Evolutionary conservation across 2,113 vertebrate genomes (phyloP).

Genomic region (Silurus asotus): DNA sequence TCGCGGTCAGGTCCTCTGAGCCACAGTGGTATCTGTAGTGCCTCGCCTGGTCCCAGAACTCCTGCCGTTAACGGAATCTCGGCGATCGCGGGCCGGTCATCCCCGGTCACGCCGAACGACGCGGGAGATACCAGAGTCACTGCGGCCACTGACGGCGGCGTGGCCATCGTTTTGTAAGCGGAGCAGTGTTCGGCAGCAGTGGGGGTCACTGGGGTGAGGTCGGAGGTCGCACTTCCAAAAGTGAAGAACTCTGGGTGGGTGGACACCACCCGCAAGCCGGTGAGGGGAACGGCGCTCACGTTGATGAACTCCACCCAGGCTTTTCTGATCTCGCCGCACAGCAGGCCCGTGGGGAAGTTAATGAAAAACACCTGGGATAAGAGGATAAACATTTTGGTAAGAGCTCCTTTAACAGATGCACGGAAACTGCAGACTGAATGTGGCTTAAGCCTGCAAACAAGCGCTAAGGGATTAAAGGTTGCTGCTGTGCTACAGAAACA

Average conservation of each 20-base stretch:
- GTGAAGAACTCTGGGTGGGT: constrained; percentile 95
- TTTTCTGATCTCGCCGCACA: constrained; percentile 95
- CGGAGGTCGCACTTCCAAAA: constrained; percentile 83
- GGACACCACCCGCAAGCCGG: constrained; percentile 86
- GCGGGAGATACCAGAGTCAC: constrained; percentile 77
- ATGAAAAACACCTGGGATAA: constrained; percentile 91
- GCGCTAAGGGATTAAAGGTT: neutral
- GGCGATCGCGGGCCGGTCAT: constrained; percentile 75
- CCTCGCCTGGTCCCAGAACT: constrained; percentile 84
- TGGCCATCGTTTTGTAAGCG: constrained; percentile 88
- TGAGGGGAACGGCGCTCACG: constrained; percentile 85
- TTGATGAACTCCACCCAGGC: constrained; percentile 96
- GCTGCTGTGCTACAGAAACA: neutral
- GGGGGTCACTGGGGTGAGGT: constrained; percentile 82
- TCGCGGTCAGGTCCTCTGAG: constrained; percentile 93
- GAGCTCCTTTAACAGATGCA: neutral
- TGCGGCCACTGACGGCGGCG: constrained; percentile 68
- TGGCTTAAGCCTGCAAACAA: neutral
- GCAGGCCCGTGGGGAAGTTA: constrained; percentile 94
- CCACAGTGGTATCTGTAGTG: constrained; percentile 93
- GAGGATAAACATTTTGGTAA: neutral
- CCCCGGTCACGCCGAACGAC: constrained; percentile 75
- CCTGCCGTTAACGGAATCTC: constrained; percentile 82
- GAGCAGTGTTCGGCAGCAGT: constrained; percentile 88
- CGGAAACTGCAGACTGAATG: neutral